Percentiles rank a stretch among this genome's conserved stretches.
Conservation (phyloP, 2,888 invertebrate genomes). For the Microdon myrmicae region DNA sequence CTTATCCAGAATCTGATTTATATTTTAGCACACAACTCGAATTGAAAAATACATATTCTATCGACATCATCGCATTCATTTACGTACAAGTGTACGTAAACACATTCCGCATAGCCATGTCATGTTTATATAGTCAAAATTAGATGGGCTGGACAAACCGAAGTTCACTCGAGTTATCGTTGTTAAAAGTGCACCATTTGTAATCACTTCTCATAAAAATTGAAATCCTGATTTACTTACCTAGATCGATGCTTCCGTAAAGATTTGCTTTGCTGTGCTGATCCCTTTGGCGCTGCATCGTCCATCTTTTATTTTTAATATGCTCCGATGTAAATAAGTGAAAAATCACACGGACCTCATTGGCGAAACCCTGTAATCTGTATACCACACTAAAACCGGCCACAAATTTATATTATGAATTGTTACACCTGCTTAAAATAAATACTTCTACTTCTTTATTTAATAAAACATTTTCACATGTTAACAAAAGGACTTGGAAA, state of each 20-base stretch:
- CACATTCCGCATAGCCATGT: not conserved
- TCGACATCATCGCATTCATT: too few species aligned
- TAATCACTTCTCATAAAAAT: not conserved
- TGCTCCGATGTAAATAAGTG: slow-evolving; percentile 7
- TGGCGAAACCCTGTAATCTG: slow-evolving; percentile 7
- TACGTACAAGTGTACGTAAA: too few species aligned
- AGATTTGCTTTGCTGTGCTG: slow-evolving; percentile 35
- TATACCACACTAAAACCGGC: not conserved
- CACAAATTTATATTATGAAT: not conserved
- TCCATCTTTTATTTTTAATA: slow-evolving; percentile 27
- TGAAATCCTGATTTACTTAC: slow-evolving; percentile 4
- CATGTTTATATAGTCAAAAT: not conserved
- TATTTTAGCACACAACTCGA: too few species aligned
- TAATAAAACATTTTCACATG: slow-evolving; percentile 14
- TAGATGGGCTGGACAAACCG: slow-evolving; percentile 1
- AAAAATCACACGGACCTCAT: slow-evolving; percentile 11
- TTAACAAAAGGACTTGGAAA: slow-evolving; percentile 14
- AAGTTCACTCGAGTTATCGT: not conserved
- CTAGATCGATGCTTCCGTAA: slow-evolving; percentile 40
- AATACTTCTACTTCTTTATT: not conserved
- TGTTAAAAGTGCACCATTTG: not conserved
- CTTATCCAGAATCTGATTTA: too few species aligned
- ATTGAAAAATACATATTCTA: too few species aligned
- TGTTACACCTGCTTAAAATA: slow-evolving; percentile 4
- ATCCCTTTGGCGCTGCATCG: slow-evolving; percentile 31